Evolutionary conservation across 2,797 vertebrate genomes (phyloP).

Genomic region (Oreochromis grahami): DNA sequence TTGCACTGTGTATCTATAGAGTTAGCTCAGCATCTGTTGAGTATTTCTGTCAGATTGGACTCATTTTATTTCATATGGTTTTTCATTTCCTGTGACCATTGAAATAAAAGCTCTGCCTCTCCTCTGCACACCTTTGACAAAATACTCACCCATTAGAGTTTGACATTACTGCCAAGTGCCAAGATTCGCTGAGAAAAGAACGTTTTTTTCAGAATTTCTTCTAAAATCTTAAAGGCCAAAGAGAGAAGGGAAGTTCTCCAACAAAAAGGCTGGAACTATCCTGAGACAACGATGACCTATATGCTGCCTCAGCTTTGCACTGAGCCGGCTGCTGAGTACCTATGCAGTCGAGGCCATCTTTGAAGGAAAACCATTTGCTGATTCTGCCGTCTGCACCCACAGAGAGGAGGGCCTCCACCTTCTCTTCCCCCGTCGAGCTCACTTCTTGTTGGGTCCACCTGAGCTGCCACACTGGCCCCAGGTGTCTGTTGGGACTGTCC

Average conservation of each 20-base stretch:
- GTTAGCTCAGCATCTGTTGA: not conserved
- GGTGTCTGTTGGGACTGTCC: conserved; percentile 78
- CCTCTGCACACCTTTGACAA: not conserved
- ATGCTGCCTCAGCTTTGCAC: not conserved
- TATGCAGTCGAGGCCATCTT: conserved; percentile 80
- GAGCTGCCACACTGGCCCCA: conserved; percentile 85
- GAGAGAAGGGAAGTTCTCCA: not conserved
- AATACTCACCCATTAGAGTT: not conserved
- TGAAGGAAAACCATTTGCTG: conserved; percentile 82
- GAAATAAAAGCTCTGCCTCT: not conserved
- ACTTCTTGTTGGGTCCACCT: conserved; percentile 82
- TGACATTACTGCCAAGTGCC: not conserved
- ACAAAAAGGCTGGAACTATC: not conserved
- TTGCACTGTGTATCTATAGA: not conserved
- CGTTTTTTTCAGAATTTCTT: not conserved
- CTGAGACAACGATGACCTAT: not conserved
- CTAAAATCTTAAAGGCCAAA: not conserved
- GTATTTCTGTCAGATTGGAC: not conserved
- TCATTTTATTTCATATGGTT: not conserved
- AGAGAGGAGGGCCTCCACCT: conserved; percentile 80
- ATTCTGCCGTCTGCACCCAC: conserved; percentile 86
- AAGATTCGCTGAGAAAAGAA: not conserved
- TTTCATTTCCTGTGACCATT: not conserved
- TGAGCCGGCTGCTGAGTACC: conserved; percentile 65
- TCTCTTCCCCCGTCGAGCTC: conserved; percentile 70